Base-by-base conservation (phyloP, 2,113 vertebrate genomes). In the Jacana jacana region DNA sequence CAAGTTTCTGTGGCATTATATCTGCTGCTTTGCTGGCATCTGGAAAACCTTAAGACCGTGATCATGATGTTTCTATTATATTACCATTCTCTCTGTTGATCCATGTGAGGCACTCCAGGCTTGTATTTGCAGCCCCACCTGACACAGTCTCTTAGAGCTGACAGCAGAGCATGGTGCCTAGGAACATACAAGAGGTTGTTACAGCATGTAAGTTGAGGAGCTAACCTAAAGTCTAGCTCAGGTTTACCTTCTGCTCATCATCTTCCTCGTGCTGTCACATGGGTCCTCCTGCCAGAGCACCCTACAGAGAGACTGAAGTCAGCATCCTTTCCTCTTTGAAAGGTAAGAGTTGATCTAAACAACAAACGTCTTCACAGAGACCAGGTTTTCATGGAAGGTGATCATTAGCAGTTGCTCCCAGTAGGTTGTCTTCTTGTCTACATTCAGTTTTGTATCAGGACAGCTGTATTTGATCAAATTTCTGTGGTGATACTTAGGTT, bases 11-110 rank as follows among this genome's bases (percentile, higher is more conserved):
- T 93, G 91, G n/a, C 37, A 23, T 83, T 88, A 91, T 68, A 87
- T 96, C 83, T 86, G 14, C 63, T 86, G 78, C 65, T 89, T 88
- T 81, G 40, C 39, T 86, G 88, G 40, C 46, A 91, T 75, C 85
- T 94, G 92, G 61, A 94, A 95, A 72, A 81, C 8, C 90, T 95
- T 60, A 66, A 48, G 39, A 64, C 60, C 10, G 24, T 52, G 39
- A 31, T 81, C 60, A 27, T 66, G 78, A 55, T 77, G 75, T 88
- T 88, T 82, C 27, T 61, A 15, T 92, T 69, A 3, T 64, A 60
- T 96, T 87, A 92, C 66, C 44, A 19, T 93, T 33, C 17, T 88
- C 22, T 75, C 17, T 70, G 1, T 88, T 95, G 60, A 91, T 72
- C 81, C 73, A 55, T 2, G 1, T 75, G 71, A 91, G 64, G 35